A percentile compares a stretch with the other conserved stretches of the same genome.
These are phyloP conservation scores for Chloroceryle amazona DNA, from an alignment of 2,797 vertebrate genomes.

Conservation along the genomic window DNA sequence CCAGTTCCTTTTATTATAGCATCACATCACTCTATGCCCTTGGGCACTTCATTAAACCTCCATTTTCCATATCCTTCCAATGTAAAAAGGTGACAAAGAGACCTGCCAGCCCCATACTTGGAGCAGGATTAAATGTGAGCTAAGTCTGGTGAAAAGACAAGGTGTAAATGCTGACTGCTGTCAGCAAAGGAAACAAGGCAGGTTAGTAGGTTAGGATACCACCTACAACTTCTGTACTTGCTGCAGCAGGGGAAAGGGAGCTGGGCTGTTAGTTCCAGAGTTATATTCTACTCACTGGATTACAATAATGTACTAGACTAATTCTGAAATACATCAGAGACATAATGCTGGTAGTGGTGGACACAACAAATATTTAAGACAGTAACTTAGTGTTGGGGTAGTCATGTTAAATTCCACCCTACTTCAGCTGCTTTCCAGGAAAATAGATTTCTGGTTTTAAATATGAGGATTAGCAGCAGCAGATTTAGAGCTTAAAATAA, in stretches of 20 bases:
- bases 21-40: background rate
- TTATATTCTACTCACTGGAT: background rate
- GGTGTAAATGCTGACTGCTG: slow-evolving; percentile 16
- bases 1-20: background rate
- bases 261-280: background rate
- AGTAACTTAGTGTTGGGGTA: background rate
- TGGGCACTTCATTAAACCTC: background rate
- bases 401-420: background rate
- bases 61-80: background rate
- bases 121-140: fast-evolving
- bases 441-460: slow-evolving; percentile 67
- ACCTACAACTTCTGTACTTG: background rate
- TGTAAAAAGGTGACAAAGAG: background rate
- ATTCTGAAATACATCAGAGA: background rate
- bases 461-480: slow-evolving; percentile 69
- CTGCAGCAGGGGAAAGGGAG: background rate
- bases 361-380: background rate
- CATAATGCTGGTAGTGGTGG: background rate
- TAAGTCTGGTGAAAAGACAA: background rate
- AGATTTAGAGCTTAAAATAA: slow-evolving; percentile 73
- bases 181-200: background rate
- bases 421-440: slow-evolving; percentile 27
- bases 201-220: background rate
- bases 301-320: background rate
- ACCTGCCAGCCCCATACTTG: background rate